Percentiles rank a stretch among this genome's conserved stretches.
Evolutionary conservation across 2,113 vertebrate species (phyloP).

Genomic region (Scopus umbretta): DNA sequence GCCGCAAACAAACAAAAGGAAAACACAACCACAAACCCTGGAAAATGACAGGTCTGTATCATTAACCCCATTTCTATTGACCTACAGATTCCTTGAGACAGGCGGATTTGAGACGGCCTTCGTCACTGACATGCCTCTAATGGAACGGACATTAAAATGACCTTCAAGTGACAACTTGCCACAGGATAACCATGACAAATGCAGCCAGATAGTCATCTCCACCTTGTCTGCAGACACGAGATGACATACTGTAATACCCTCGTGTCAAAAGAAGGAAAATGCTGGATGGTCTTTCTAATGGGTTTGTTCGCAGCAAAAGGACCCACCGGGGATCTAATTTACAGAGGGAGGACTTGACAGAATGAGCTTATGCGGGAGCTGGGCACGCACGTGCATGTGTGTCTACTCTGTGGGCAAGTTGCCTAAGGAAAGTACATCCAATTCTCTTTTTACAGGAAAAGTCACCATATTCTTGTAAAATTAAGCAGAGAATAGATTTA

Average conservation of each 20-base stretch:
- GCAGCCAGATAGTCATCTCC: conserved; percentile 19
- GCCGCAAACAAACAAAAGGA: not conserved
- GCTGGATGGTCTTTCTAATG: conserved; percentile 25
- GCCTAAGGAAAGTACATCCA: not conserved
- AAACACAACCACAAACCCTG: not conserved
- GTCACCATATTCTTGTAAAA: not conserved
- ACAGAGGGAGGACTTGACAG: not conserved
- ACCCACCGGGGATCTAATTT: not conserved
- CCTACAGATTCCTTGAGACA: not conserved
- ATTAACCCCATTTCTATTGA: not conserved
- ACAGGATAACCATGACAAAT: conserved; percentile 28
- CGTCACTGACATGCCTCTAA: not conserved
- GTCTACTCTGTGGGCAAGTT: not conserved
- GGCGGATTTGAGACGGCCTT: not conserved
- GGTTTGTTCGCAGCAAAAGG: not conserved
- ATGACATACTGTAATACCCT: not conserved
- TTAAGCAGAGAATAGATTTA: not conserved
- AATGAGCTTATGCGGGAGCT: not conserved
- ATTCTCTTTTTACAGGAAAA: not conserved
- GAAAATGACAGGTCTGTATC: not conserved
- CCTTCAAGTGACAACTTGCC: conserved; percentile 38
- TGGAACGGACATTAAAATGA: not conserved
- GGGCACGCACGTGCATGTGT: rapidly evolving
- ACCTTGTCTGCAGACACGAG: not conserved
- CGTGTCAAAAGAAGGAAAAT: conserved; percentile 6